Conservation (phyloP, 2,797 vertebrate genomes). For the Astyanax mexicanus region DNA sequence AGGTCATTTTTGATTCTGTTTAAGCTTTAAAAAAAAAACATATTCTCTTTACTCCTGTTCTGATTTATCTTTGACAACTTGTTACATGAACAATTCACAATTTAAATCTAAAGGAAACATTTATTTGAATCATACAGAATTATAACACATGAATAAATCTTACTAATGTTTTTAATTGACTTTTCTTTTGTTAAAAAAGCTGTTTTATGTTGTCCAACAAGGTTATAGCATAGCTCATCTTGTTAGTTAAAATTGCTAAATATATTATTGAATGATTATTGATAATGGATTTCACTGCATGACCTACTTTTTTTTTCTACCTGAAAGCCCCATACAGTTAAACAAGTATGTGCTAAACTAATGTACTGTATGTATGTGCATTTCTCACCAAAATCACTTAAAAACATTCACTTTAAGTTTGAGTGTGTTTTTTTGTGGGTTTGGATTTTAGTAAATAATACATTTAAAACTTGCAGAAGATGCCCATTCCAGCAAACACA, state of each 20-base stretch:
- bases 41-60: no score
- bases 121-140: no score
- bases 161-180: no score
- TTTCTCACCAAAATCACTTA: no score
- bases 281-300: neutral
- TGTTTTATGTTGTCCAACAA: neutral
- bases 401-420: no score
- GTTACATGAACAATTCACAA: no score
- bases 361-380: neutral
- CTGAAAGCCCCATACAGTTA: neutral
- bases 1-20: constrained; percentile 13
- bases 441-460: neutral
- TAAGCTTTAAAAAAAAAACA: neutral
- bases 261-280: neutral
- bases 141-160: no score
- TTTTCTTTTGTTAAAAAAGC: no score
- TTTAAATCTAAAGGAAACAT: no score
- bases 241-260: neutral
- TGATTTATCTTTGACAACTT: no score
- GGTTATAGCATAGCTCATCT: neutral
- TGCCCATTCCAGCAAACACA: no score
- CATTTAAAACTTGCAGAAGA: neutral
- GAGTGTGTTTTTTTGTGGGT: neutral
- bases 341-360: neutral
- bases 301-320: neutral